Evolutionary conservation across 2,113 vertebrate species (phyloP), one percentile per base, ranked within the genome.

Genomic region (Mastomys coucha): DNA sequence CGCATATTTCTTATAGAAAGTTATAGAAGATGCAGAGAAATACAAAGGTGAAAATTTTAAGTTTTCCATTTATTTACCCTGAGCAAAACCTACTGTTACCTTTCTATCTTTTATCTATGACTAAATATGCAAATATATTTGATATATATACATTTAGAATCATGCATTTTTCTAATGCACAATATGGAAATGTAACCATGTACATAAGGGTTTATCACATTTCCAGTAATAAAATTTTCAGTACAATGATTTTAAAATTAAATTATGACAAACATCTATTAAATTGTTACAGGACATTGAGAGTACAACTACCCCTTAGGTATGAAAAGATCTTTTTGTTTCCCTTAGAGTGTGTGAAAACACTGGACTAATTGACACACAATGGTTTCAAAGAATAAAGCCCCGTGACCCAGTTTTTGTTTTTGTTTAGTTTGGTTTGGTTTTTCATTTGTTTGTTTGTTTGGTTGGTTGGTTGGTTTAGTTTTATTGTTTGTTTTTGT

Each of bases 291-390:
- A 39, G 8, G 73, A 19, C 84, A 33, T 7, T 73, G 53, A 45
- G 31, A 24, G 45, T 72, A 94, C 96, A 98, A 92, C 94, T 80
- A 76, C 1, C 1, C 0, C 77, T 96, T 96, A 93, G 76, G 56
- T 95, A 89, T 72, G 72, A 97, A 73, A 91, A 89, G 82, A 91
- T 98, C 95, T 98, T 0, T 0, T 91, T 94, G 88, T 98, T 94
- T 96, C 96, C 95, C 97, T 78, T 77, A 73, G 81, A 91, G 73
- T 87, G 0, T 63, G 91, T 95, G 93, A 97, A 95, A 98, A 98
- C 93, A 22, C 97, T 97, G 97, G 98, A 98, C 82, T 96, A 88
- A 80, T 65, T 85, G 77, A 95, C 96, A 96, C 26, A 85, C 8
- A 33, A 31, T 5, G 7, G 7, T 81, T 81, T 88, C 91, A 94